Conservation (phyloP, 2,888 invertebrate species). For the Pemphredon lugubris region DNA sequence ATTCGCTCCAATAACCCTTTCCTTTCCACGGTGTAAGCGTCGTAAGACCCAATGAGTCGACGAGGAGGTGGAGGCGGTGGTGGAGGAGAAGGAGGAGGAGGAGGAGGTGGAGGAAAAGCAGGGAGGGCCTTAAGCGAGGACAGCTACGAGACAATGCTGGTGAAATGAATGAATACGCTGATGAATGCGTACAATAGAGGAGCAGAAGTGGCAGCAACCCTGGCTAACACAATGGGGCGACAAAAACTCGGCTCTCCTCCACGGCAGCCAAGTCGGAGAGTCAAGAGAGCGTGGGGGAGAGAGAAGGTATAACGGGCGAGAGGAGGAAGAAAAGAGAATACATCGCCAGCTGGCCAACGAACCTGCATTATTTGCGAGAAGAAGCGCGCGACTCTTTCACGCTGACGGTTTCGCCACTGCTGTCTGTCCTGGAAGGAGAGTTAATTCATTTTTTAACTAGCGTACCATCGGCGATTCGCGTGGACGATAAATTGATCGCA, state of each 20-base stretch:
- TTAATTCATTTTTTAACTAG: too few relatives aligned
- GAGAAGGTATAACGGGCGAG: constrained; percentile 37
- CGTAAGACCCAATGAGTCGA: constrained; percentile 56
- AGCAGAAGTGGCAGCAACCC: constrained; percentile 71
- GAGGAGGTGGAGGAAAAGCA: constrained; percentile 47
- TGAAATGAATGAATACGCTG: constrained; percentile 80
- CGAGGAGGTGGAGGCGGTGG: constrained; percentile 38
- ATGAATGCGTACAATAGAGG: constrained; percentile 78
- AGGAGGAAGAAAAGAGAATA: constrained; percentile 8
- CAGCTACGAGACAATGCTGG: constrained; percentile 76
- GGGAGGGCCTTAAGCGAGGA: constrained; percentile 73
- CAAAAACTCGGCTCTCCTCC: constrained; percentile 73
- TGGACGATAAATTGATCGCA: too few relatives aligned
- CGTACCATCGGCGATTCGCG: too few relatives aligned
- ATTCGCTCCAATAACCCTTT: constrained; percentile 8
- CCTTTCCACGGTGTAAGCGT: constrained; percentile 27
- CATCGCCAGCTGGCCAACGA: constrained; percentile 58
- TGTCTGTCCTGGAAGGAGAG: too few relatives aligned
- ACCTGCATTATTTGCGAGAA: constrained; percentile 65
- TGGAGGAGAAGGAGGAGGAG: constrained; percentile 60
- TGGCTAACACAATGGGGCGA: constrained; percentile 72
- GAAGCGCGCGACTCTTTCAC: constrained; percentile 61
- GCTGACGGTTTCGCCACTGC: constrained; percentile 50
- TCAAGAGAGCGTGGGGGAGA: constrained; percentile 36
- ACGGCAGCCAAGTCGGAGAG: constrained; percentile 61